These are phyloP conservation scores for Boleophthalmus pectinirostris DNA, from an alignment of 2,113 vertebrate genomes.

Conservation along the genomic window DNA sequence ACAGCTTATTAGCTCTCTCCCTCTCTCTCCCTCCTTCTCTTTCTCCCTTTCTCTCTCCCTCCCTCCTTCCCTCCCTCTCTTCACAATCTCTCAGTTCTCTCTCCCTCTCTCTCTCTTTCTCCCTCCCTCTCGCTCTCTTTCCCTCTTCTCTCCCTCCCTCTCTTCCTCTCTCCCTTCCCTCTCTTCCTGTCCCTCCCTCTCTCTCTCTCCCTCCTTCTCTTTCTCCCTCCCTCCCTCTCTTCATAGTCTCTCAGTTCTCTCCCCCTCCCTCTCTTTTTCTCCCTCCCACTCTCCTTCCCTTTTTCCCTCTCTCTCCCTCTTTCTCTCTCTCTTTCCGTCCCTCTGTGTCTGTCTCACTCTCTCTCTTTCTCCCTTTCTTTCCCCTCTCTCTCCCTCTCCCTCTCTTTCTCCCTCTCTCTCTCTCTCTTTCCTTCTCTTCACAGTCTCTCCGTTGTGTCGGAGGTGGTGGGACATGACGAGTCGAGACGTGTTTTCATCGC, in stretches of 20 bases:
- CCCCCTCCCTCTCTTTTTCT: constrained; percentile 17
- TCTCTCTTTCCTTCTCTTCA: constrained; percentile 28
- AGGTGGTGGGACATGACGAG: constrained; percentile 17
- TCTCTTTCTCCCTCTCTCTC: constrained; percentile 18
- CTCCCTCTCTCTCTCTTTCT: too few relatives aligned
- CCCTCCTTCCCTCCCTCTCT: too few relatives aligned
- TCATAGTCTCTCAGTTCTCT: constrained; percentile 3
- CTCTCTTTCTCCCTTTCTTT: constrained; percentile 39
- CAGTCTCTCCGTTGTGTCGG: constrained; percentile 10
- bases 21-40: constrained; percentile 13
- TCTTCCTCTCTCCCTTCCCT: background rate
- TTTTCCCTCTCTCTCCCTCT: constrained; percentile 31
- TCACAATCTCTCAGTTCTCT: too few relatives aligned
- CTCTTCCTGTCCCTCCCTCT: constrained; percentile 44
- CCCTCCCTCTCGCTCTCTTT: constrained; percentile 46
- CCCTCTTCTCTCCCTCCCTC: constrained; percentile 30
- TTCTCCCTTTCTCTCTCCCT: too few relatives aligned
- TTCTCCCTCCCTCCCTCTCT: too few relatives aligned
- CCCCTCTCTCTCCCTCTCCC: background rate
- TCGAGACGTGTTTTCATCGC: background rate
- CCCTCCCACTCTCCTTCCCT: constrained; percentile 46
- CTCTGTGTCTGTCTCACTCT: too few relatives aligned
- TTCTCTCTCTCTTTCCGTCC: constrained; percentile 25
- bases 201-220: constrained; percentile 22
- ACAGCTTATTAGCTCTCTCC: too few relatives aligned